Conservation (phyloP, 2,113 vertebrate genomes). For the Tretioscincus oriximinensis region DNA sequence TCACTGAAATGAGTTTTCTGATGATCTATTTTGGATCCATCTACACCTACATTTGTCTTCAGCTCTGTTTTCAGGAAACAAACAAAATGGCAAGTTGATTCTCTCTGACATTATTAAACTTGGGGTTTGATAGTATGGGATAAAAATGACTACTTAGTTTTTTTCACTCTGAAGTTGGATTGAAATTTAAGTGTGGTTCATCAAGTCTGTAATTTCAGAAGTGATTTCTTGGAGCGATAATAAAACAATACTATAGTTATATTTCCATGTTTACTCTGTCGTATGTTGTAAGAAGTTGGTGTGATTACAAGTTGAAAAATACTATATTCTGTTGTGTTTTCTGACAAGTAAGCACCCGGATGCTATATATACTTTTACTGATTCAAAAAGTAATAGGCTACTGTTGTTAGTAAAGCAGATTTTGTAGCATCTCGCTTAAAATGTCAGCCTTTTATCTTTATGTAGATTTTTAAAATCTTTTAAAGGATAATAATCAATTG, state of each 20-base stretch:
- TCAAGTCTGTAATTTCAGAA: background rate
- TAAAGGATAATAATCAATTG: conserved; percentile 45
- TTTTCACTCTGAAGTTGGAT: too few relatives aligned
- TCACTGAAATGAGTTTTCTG: too few relatives aligned
- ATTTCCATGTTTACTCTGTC: background rate
- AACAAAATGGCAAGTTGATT: too few relatives aligned
- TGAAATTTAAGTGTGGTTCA: too few relatives aligned
- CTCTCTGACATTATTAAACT: too few relatives aligned
- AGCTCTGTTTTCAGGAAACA: too few relatives aligned
- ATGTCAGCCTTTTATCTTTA: background rate
- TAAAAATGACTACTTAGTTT: too few relatives aligned
- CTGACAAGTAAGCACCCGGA: background rate
- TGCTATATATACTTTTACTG: background rate
- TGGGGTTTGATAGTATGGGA: too few relatives aligned
- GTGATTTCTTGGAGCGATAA: background rate
- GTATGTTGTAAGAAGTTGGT: background rate
- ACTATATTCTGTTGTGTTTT: background rate
- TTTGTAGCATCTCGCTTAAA: background rate
- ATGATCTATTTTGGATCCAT: too few relatives aligned
- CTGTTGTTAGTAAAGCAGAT: background rate
- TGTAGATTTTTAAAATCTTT: background rate
- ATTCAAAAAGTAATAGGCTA: background rate
- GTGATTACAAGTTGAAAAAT: background rate
- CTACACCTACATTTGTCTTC: too few relatives aligned
- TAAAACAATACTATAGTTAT: background rate